Percentiles rank a stretch among this genome's conserved stretches.
phyloP scores from a whole-genome alignment of 1,140 invertebrate genomes.

The Eupeodes corollae region DNA sequence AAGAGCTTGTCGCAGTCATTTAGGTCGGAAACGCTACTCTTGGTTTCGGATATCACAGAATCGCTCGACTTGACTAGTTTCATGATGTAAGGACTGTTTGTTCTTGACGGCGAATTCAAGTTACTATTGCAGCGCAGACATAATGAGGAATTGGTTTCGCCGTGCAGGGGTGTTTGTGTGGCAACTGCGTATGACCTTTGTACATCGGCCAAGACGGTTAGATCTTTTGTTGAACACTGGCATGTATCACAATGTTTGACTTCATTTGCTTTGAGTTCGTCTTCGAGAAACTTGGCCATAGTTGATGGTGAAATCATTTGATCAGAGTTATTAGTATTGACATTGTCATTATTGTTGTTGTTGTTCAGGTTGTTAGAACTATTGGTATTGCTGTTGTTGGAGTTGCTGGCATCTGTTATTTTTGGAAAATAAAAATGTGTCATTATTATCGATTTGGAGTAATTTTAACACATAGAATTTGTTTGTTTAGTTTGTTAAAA shows the following conservation, averaged over 20 bases:
- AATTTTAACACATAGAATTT: too few species aligned
- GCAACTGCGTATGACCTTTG: constrained; percentile 45
- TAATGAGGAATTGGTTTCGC: constrained; percentile 42
- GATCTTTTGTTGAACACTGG: constrained; percentile 52
- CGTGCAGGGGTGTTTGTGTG: constrained; percentile 45
- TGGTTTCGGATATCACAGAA: constrained; percentile 35
- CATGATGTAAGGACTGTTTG: constrained; percentile 35
- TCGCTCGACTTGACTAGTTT: constrained; percentile 36
- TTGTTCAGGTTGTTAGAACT: constrained; percentile 11
- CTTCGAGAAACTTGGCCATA: constrained; percentile 87
- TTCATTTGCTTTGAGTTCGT: constrained; percentile 60
- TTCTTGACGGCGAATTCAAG: constrained; percentile 34
- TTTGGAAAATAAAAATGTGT: background rate
- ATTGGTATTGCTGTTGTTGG: constrained; percentile 13
- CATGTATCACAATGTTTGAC: constrained; percentile 72
- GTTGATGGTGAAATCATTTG: constrained; percentile 84
- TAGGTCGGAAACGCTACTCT: constrained; percentile 34
- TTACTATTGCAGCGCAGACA: constrained; percentile 44
- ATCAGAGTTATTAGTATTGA: constrained; percentile 42
- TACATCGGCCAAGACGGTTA: constrained; percentile 47
- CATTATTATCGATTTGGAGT: too few species aligned
- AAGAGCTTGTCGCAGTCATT: constrained; percentile 35
- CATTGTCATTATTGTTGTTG: constrained; percentile 29
- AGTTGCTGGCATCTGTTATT: background rate
- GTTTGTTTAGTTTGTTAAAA: too few species aligned